Base-by-base conservation (phyloP, 2,797 vertebrate species). In the Mareca strepera region DNA sequence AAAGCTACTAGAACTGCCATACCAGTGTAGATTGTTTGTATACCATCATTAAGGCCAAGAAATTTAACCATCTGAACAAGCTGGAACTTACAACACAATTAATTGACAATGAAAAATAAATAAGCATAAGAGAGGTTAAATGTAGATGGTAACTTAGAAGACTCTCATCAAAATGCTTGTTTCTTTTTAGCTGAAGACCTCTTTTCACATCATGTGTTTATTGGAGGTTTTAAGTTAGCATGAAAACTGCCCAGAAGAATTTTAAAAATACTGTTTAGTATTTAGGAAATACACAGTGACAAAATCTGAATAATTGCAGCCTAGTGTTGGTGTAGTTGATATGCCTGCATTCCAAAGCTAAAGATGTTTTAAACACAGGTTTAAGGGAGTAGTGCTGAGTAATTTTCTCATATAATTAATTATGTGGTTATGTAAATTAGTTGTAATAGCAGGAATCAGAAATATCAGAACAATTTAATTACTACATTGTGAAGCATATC, bases 381-480 rank as follows among this genome's bases (percentile, higher is more conserved):
- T 90, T 74, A 85, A 92, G 82, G 37, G 39, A 39, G 4, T 44
- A 75, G 18, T 13, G 14, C 8, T 23, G 20, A 76, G 43, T 62
- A 64, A 77, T 91, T 82, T 64, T 88, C 28, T 85, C 14, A 66
- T 55, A 20, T n/a, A 83, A 80, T 87, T n/a, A 85, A 86, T 77
- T 77, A 88, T 23, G 35, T 74, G 28, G 14, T 56, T 74, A 55
- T 78, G 18, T 82, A 91, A 92, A 95, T 93, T 77, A 77, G 22
- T 77, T 63, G 17, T 35, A 80, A 56, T 68, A 35, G n/a, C 22
- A 87, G 56, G 33, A 93, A 81, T 80, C 1, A 85, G 84, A 93
- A 92, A 62, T 55, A 92, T 64, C 41, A 48, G 66, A 86, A 68
- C 28, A 68, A 75, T 91, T 85, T 77, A 91, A 91, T 92, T 87